phyloP scores from a whole-genome alignment of 1,140 invertebrate species.

The Temnothorax curvispinosus region DNA sequence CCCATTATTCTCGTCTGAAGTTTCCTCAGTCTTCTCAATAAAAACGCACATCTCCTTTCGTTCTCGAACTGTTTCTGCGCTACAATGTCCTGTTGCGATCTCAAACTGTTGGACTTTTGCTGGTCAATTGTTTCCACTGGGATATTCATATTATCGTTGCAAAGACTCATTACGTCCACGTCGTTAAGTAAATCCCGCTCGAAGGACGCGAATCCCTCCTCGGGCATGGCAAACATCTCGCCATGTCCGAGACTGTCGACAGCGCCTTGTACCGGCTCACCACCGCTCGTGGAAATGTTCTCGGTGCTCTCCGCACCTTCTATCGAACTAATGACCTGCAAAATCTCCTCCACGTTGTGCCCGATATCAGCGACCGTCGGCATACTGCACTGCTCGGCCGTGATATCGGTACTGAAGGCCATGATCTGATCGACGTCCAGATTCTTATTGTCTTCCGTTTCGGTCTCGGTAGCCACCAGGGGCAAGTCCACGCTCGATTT shows the following conservation, averaged over 20 bases:
- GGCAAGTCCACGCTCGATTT: conserved; percentile 81
- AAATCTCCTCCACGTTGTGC: conserved; percentile 88
- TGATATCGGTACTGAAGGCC: conserved; percentile 74
- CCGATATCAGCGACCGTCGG: conserved; percentile 84
- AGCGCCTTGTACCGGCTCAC: conserved; percentile 72
- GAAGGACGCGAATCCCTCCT: conserved; percentile 86
- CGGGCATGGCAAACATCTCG: conserved; percentile 86
- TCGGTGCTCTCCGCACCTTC: conserved; percentile 85
- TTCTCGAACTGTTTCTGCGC: conserved; percentile 88
- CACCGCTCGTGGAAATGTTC: conserved; percentile 65
- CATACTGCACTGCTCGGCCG: conserved; percentile 70
- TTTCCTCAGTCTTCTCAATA: conserved; percentile 91
- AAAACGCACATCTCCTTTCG: conserved; percentile 89
- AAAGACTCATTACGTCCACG: conserved; percentile 87
- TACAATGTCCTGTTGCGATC: conserved; percentile 82
- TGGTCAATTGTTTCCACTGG: conserved; percentile 78
- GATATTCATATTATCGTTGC: conserved; percentile 85
- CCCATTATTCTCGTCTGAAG: conserved; percentile 91
- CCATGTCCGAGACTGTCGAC: conserved; percentile 76
- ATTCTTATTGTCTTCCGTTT: conserved; percentile 72
- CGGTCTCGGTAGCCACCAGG: conserved; percentile 72
- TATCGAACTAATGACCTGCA: conserved; percentile 90
- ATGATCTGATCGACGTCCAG: conserved; percentile 80
- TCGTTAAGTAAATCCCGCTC: conserved; percentile 87
- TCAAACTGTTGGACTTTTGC: conserved; percentile 74